A percentile compares a stretch with the other conserved stretches of the same genome.
phyloP scores from a whole-genome alignment of 2,888 invertebrate species.

The Bhutanitis thaidina region DNA sequence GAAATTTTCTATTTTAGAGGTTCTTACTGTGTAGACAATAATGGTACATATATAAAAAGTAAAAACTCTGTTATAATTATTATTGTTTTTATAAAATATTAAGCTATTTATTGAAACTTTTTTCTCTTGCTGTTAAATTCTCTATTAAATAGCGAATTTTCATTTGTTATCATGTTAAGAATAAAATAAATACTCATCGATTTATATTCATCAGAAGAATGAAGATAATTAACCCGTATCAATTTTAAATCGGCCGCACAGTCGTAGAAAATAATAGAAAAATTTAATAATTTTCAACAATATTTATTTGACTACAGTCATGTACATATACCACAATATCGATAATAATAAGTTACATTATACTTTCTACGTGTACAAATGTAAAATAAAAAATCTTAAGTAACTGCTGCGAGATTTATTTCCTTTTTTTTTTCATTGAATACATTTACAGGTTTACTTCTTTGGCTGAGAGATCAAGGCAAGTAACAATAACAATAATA shows the following conservation, averaged over 20 bases:
- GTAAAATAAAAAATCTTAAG: slow-evolving; percentile 56
- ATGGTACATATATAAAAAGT: no score
- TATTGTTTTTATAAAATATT: no score
- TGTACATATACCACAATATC: slow-evolving; percentile 63
- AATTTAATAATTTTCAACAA: slow-evolving; percentile 57
- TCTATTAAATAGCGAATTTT: slow-evolving; percentile 50
- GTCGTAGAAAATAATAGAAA: slow-evolving; percentile 46
- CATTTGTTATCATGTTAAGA: slow-evolving; percentile 24
- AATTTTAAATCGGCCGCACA: slow-evolving; percentile 41
- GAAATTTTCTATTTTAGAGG: no score
- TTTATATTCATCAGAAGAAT: slow-evolving; percentile 33
- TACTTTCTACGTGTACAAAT: slow-evolving; percentile 71
- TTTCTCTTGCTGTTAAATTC: slow-evolving; percentile 26
- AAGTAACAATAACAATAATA: neutral
- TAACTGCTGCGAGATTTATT: neutral
- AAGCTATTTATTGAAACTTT: slow-evolving; percentile 12
- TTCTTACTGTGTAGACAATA: no score
- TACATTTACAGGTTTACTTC: neutral
- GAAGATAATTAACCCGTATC: slow-evolving; percentile 20
- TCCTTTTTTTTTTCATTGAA: slow-evolving; percentile 1
- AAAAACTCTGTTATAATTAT: no score
- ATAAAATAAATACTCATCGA: slow-evolving; percentile 52
- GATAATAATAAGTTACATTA: slow-evolving; percentile 60
- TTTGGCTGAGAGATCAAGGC: slow-evolving; percentile 9
- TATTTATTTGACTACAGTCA: slow-evolving; percentile 65